Conservation (phyloP, 1,140 invertebrate species). For the Linepithema humile region DNA sequence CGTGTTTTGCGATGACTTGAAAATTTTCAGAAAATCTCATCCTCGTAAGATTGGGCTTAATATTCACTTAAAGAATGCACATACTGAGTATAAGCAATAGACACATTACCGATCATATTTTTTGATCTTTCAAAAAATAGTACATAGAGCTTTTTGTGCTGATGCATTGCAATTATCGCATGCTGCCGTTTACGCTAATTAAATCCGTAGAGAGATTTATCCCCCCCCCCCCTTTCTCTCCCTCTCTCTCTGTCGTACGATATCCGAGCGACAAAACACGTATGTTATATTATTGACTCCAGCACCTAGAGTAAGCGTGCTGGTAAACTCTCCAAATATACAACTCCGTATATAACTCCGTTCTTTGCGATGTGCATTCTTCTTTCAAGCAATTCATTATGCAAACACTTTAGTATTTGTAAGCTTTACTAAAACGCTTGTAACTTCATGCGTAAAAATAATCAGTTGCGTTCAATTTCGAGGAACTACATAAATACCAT, state of each 20-base stretch:
- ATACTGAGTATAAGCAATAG: background rate
- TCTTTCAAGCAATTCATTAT: background rate
- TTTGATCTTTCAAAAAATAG: background rate
- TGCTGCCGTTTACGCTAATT: background rate
- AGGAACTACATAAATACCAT: no score
- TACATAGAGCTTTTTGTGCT: background rate
- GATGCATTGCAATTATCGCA: background rate
- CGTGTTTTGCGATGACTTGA: slow-evolving; percentile 18
- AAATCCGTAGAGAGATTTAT: background rate
- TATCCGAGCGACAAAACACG: background rate
- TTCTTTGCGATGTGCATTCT: background rate
- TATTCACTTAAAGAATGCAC: background rate
- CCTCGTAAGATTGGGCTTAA: background rate
- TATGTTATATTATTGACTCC: background rate
- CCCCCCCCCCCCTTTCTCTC: background rate
- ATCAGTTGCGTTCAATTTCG: no score
- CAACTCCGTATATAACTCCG: no score
- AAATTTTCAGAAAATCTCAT: slow-evolving; percentile 4
- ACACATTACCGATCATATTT: background rate
- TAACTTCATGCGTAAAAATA: no score
- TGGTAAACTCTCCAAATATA: background rate
- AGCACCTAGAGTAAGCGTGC: background rate
- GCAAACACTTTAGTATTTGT: background rate
- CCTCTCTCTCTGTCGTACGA: no score
- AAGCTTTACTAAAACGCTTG: no score